Conservation (phyloP, 2,888 invertebrate genomes). For the Andrena hattorfiana region DNA sequence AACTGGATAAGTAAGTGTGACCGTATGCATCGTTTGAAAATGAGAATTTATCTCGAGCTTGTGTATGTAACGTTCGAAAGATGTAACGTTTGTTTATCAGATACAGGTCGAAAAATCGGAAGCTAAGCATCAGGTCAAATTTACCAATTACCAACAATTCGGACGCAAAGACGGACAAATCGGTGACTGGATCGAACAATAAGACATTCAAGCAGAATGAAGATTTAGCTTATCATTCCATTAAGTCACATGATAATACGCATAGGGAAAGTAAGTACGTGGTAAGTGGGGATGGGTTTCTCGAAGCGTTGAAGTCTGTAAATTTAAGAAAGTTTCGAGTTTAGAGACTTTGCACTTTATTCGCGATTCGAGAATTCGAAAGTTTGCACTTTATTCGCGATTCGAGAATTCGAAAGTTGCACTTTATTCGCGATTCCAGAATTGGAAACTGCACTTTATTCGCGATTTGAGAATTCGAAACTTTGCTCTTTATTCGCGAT, state of each 20-base stretch:
- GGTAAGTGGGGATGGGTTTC: no score
- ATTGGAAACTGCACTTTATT: no score
- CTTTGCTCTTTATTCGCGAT: no score
- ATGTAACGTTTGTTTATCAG: slow-evolving; percentile 73
- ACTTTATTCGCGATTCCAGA: no score
- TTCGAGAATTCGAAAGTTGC: no score
- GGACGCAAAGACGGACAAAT: slow-evolving; percentile 79
- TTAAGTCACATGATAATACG: slow-evolving; percentile 78
- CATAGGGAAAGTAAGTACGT: slow-evolving; percentile 79
- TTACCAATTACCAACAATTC: slow-evolving; percentile 72
- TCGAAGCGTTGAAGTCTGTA: no score
- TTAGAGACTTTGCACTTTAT: no score
- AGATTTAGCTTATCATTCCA: slow-evolving; percentile 81
- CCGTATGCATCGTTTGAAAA: neutral
- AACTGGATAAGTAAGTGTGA: slow-evolving; percentile 91
- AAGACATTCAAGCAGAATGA: slow-evolving; percentile 83
- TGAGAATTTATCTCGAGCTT: neutral
- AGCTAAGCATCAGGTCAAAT: slow-evolving; percentile 84
- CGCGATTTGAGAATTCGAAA: no score
- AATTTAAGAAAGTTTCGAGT: no score
- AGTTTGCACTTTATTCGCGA: no score
- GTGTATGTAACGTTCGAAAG: neutral
- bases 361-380: no score
- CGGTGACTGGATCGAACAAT: slow-evolving; percentile 72
- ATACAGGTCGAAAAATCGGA: slow-evolving; percentile 89